These are phyloP conservation scores for Pao palembangensis DNA, from an alignment of 2,113 vertebrate genomes.

Conservation along the genomic window DNA sequence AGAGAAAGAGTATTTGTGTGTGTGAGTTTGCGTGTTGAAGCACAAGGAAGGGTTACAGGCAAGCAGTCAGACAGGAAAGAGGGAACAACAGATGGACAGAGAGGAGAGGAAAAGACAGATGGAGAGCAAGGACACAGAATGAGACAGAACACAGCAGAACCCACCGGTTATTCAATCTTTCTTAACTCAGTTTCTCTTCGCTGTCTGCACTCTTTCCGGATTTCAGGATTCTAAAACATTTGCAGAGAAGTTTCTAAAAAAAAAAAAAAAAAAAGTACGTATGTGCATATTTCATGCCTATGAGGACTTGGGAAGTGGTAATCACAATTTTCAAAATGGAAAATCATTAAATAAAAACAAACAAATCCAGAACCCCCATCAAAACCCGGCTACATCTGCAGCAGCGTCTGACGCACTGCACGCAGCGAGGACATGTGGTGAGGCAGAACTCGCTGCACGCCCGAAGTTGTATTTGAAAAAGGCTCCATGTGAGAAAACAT, in stretches of 20 bases:
- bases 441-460: slow-evolving; percentile 1
- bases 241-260: not conserved
- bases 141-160: slow-evolving; percentile 42
- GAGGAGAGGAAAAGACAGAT: slow-evolving; percentile 34
- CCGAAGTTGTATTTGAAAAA: too few species aligned
- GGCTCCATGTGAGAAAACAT: not conserved
- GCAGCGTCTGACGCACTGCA: not conserved
- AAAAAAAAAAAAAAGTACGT: not conserved
- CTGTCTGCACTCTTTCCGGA: slow-evolving; percentile 21
- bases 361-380: too few species aligned
- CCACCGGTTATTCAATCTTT: slow-evolving; percentile 26
- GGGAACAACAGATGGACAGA: slow-evolving; percentile 56
- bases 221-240: not conserved
- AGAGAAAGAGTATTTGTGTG: too few species aligned
- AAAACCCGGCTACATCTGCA: not conserved
- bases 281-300: too few species aligned
- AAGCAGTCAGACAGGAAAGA: slow-evolving; percentile 27
- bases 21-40: slow-evolving; percentile 13
- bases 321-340: too few species aligned
- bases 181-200: slow-evolving; percentile 28
- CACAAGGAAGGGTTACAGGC: slow-evolving; percentile 38
- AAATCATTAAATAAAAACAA: too few species aligned
- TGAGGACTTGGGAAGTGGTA: too few species aligned
- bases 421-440: not conserved
- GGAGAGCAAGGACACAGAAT: slow-evolving; percentile 14